These are phyloP conservation scores for Nothocercus nigrocapillus DNA, from an alignment of 2,113 vertebrate genomes.

Conservation along the genomic window DNA sequence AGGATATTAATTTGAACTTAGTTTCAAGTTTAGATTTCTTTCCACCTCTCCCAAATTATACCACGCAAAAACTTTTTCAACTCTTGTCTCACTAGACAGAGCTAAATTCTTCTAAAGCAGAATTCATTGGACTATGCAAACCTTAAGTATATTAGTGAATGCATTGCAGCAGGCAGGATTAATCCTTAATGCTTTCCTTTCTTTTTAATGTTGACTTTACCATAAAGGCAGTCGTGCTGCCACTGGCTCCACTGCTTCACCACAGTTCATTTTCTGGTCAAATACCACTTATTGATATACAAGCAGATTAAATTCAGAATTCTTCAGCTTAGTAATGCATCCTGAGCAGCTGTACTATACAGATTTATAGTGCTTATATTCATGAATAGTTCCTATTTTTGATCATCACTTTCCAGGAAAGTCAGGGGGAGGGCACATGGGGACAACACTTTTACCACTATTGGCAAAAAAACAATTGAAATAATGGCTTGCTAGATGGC, in stretches of 20 bases:
- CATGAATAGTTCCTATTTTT: background rate
- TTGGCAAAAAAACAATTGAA: background rate
- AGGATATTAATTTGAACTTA: too few relatives aligned
- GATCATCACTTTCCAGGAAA: background rate
- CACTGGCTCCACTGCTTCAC: background rate
- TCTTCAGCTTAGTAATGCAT: background rate
- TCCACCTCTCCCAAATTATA: background rate
- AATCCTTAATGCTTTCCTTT: background rate
- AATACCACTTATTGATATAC: background rate
- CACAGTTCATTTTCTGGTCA: background rate
- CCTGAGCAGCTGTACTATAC: background rate
- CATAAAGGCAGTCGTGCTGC: background rate
- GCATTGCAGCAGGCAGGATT: background rate
- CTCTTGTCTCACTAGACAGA: background rate
- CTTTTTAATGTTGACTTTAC: background rate
- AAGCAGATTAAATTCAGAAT: background rate
- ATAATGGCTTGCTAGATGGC: background rate
- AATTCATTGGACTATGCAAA: background rate
- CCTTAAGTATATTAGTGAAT: background rate
- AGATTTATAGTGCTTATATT: background rate
- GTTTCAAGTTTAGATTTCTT: background rate
- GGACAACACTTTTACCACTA: too few relatives aligned
- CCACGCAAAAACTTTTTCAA: background rate
- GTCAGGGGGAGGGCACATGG: too few relatives aligned
- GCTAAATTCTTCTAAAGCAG: background rate